Conservation (phyloP, 2,113 vertebrate genomes). For the Petrocephalus microphthalmus region DNA sequence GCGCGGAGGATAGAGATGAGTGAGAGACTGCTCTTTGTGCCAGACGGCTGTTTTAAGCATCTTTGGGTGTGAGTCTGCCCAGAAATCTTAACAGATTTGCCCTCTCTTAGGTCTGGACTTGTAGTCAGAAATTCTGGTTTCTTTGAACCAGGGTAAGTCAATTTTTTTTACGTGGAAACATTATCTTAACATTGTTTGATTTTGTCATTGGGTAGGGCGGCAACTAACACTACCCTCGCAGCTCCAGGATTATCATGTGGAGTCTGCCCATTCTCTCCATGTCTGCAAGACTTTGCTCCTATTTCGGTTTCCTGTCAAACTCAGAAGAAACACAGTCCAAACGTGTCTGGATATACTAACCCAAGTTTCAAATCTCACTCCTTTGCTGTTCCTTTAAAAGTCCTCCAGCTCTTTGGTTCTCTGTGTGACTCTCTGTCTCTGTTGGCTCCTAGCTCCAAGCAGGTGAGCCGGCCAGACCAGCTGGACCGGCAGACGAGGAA, state of each 20-base stretch:
- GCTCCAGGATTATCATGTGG: background rate
- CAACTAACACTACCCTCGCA: background rate
- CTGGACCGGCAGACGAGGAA: conserved; percentile 62
- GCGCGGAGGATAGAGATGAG: conserved; percentile 50
- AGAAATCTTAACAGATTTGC: background rate
- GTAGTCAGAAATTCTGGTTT: conserved; percentile 72
- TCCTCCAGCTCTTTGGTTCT: background rate
- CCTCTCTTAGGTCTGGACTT: conserved; percentile 59
- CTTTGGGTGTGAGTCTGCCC: background rate
- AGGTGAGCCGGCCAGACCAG: conserved; percentile 26
- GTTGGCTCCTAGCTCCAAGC: conserved; percentile 29
- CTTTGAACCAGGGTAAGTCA: conserved; percentile 66
- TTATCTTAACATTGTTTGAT: background rate
- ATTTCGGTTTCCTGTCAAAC: no score
- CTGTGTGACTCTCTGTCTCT: background rate
- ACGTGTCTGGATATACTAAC: background rate
- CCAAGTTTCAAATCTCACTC: background rate
- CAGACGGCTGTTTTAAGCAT: background rate
- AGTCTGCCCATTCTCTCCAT: background rate
- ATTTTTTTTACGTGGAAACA: background rate
- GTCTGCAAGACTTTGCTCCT: background rate
- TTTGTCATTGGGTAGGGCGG: background rate
- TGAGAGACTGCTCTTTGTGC: conserved; percentile 35
- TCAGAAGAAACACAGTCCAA: background rate
- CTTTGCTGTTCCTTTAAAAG: background rate